A percentile compares a stretch with the other conserved stretches of the same genome.
phyloP scores from a whole-genome alignment of 2,113 vertebrate genomes.

The Myiopsitta monachus region DNA sequence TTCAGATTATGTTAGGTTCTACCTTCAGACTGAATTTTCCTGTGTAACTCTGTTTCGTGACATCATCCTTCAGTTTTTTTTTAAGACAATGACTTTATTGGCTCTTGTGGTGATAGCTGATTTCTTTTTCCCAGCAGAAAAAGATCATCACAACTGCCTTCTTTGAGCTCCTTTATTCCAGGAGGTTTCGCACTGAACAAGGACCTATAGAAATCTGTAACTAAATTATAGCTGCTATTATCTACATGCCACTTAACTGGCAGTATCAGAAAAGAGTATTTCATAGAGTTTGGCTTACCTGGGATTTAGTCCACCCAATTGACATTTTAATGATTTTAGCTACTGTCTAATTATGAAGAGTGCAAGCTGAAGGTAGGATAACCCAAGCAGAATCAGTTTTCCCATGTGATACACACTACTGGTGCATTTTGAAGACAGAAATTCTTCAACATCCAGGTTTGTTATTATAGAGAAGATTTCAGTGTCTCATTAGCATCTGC shows the following conservation, averaged over 20 bases:
- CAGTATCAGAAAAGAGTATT: neutral
- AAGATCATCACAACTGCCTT: neutral
- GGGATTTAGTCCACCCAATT: neutral
- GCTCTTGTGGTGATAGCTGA: neutral
- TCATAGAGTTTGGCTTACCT: neutral
- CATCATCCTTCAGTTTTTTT: neutral
- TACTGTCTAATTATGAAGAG: neutral
- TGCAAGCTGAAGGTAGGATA: neutral
- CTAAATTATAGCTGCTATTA: neutral
- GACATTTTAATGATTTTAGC: neutral
- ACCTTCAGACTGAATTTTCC: neutral
- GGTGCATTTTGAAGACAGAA: neutral
- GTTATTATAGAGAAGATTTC: neutral
- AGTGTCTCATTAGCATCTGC: fast-evolving
- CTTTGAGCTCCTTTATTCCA: neutral
- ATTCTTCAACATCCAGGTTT: neutral
- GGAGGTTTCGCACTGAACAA: neutral
- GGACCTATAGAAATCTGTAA: neutral
- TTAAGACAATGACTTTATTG: neutral
- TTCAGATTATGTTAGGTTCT: neutral
- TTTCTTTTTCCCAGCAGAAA: neutral
- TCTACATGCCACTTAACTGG: neutral
- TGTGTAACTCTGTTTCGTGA: neutral
- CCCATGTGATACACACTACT: neutral
- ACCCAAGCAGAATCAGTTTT: neutral